Conservation (phyloP, 2,113 vertebrate genomes). For the Tachuris rubrigastra region DNA sequence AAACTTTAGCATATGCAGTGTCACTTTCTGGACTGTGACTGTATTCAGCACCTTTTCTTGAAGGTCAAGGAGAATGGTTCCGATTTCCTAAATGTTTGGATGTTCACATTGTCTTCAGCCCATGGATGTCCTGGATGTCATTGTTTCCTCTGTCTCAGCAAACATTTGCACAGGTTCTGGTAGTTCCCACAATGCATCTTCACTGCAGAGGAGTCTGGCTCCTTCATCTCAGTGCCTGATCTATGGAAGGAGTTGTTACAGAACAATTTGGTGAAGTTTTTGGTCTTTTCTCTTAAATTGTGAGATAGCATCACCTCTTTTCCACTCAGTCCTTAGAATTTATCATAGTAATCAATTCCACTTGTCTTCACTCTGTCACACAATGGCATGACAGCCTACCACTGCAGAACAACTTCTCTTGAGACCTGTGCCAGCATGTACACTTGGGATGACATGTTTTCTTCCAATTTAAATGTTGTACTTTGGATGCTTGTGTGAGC, state of each 20-base stretch:
- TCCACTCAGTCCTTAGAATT: background rate
- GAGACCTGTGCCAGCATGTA: background rate
- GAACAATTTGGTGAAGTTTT: background rate
- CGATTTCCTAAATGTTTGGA: background rate
- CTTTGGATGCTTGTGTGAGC: background rate
- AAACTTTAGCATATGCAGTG: background rate
- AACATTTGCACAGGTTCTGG: background rate
- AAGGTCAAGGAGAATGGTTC: background rate
- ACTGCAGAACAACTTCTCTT: background rate
- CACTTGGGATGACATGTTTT: background rate
- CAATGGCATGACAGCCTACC: background rate
- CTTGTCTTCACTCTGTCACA: background rate
- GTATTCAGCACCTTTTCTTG: background rate
- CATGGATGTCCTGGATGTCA: background rate
- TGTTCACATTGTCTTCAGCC: background rate
- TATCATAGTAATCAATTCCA: background rate
- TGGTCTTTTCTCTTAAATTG: background rate
- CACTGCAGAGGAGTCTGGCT: background rate
- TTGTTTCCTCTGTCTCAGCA: background rate
- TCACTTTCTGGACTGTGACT: background rate
- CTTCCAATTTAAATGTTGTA: background rate
- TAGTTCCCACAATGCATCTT: background rate
- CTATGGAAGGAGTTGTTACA: background rate
- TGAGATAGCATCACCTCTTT: background rate
- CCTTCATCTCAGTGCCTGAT: background rate